Evolutionary conservation across 1,140 invertebrate species (phyloP).

Genomic region (Zaprionus davidi): DNA sequence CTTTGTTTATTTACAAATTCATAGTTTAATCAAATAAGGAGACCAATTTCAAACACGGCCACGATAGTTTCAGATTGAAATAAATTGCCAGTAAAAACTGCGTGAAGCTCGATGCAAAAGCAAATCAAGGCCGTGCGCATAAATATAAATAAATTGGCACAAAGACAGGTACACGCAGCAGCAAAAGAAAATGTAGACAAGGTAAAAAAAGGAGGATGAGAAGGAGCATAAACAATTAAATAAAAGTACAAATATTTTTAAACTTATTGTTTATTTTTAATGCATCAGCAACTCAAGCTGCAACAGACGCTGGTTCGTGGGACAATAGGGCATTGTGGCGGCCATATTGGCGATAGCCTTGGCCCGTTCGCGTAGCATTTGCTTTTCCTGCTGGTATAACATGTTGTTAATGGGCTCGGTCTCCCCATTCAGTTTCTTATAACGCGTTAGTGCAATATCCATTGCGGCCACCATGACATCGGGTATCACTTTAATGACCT

Average conservation of each 20-base stretch:
- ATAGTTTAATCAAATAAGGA: too few relatives aligned
- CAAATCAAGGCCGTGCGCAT: not conserved
- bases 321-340: conserved; percentile 96
- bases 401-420: conserved; percentile 44
- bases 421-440: conserved; percentile 85
- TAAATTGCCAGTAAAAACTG: not conserved
- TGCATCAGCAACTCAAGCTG: conserved; percentile 98
- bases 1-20: not conserved
- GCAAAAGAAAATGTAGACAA: not conserved
- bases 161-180: not conserved
- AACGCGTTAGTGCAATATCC: conserved; percentile 92
- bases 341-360: conserved; percentile 96
- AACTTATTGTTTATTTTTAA: conserved; percentile 85
- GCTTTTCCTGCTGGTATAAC: conserved; percentile 85
- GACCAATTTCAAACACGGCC: too few relatives aligned
- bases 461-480: conserved; percentile 94
- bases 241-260: not conserved
- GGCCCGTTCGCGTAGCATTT: conserved; percentile 91
- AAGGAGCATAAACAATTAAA: conserved; percentile 18
- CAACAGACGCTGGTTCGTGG: conserved; percentile 94
- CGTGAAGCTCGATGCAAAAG: not conserved
- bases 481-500: conserved; percentile 91
- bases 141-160: conserved; percentile 8
- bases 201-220: not conserved
- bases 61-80: too few relatives aligned